Evolutionary conservation across 2,113 vertebrate species (phyloP).

Genomic region (Alligator mississippiensis): DNA sequence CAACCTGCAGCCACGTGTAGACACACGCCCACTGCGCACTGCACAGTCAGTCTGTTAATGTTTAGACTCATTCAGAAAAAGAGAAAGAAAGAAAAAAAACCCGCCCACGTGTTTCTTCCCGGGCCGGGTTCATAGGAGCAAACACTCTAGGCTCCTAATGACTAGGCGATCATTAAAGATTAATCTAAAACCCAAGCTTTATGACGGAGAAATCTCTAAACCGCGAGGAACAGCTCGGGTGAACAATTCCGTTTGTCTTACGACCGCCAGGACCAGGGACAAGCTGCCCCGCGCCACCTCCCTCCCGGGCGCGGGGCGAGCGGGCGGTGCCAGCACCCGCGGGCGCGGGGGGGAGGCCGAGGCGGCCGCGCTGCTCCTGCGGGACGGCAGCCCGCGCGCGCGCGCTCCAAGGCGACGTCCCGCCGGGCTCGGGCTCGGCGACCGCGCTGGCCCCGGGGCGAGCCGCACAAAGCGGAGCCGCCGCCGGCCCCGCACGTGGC

Average conservation of each 20-base stretch:
- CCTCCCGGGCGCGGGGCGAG: not conserved
- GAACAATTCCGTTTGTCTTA: constrained; percentile 35
- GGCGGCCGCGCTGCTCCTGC: not conserved
- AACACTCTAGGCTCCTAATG: constrained; percentile 5
- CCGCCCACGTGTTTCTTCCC: not conserved
- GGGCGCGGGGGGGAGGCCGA: not conserved
- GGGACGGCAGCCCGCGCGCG: no score
- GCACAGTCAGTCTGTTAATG: not conserved
- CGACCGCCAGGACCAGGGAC: not conserved
- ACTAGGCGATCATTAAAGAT: constrained; percentile 23
- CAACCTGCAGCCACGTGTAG: not conserved
- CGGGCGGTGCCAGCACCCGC: not conserved
- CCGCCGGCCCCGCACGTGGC: not conserved
- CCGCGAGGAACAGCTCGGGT: constrained; percentile 8
- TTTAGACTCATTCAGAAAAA: not conserved
- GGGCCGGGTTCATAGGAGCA: constrained; percentile 3
- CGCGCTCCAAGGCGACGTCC: no score
- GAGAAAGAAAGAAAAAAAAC: not conserved
- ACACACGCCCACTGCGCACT: not conserved
- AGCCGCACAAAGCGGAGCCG: not conserved
- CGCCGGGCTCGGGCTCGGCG: not conserved
- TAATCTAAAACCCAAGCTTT: constrained; percentile 55
- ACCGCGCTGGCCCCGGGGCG: not conserved
- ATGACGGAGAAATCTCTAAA: constrained; percentile 11
- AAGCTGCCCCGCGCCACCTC: not conserved